Evolutionary conservation across 2,797 vertebrate genomes (phyloP).

Genomic region (Ceyx erithaca): DNA sequence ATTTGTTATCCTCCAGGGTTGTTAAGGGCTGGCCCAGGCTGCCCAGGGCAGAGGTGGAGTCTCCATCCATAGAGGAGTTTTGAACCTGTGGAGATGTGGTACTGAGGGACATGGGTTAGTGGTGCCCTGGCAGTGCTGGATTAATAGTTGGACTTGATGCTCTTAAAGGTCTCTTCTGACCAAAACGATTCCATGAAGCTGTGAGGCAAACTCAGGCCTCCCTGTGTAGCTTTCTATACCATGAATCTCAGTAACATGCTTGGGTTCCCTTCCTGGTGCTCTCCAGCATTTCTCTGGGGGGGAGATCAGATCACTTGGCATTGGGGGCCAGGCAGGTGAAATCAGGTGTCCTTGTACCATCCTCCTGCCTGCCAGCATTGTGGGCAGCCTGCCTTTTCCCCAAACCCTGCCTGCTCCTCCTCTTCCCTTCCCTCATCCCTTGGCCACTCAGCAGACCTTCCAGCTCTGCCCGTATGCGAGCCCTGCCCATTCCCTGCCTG

Average conservation of each 20-base stretch:
- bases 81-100: background rate
- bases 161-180: background rate
- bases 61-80: background rate
- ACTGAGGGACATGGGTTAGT: background rate
- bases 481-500: background rate
- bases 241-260: background rate
- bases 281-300: fast-evolving
- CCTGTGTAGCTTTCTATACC: background rate
- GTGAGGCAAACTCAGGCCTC: background rate
- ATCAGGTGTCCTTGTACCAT: fast-evolving
- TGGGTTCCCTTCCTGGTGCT: background rate
- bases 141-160: background rate
- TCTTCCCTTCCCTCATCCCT: background rate
- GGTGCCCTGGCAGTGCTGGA: background rate
- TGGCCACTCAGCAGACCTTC: background rate
- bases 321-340: background rate
- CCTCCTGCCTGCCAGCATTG: background rate
- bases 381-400: background rate
- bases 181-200: background rate
- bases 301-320: background rate
- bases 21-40: background rate
- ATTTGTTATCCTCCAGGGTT: background rate
- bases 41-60: background rate
- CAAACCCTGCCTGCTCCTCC: background rate
- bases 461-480: background rate